Evolutionary conservation across 2,797 vertebrate species (phyloP).

Genomic region (Sternotherus odoratus): DNA sequence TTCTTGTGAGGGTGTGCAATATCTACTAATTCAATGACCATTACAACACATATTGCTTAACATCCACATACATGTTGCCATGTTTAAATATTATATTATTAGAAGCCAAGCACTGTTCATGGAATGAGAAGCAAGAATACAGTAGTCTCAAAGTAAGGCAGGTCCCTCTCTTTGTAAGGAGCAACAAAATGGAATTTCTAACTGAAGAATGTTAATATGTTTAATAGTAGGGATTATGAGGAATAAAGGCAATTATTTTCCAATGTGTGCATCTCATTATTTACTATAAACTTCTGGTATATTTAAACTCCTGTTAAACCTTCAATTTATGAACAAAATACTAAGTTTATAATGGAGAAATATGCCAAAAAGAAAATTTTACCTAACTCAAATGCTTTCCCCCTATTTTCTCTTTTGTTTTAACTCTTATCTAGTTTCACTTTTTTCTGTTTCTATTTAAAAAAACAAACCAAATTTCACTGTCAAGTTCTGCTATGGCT

Average conservation of each 20-base stretch:
- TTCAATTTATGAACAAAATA: neutral
- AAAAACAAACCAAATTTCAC: neutral
- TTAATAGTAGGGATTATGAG: neutral
- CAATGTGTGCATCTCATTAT: neutral
- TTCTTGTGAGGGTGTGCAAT: neutral
- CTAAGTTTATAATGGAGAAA: neutral
- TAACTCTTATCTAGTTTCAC: neutral
- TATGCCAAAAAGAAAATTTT: neutral
- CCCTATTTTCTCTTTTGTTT: rapidly evolving
- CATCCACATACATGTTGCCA: neutral
- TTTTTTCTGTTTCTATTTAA: neutral
- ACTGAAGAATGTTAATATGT: neutral
- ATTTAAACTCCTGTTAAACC: neutral
- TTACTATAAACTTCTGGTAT: neutral
- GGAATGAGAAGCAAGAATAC: neutral
- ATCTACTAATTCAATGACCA: neutral
- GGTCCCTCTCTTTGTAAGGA: neutral
- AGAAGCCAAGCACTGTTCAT: neutral
- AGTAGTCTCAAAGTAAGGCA: neutral
- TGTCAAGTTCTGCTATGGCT: neutral
- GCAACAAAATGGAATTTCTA: neutral
- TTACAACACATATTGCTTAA: neutral
- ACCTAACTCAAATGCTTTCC: neutral
- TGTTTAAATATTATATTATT: neutral
- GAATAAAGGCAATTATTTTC: neutral